Base-by-base conservation (phyloP, 2,888 invertebrate genomes). In the Ceramica pisi region DNA sequence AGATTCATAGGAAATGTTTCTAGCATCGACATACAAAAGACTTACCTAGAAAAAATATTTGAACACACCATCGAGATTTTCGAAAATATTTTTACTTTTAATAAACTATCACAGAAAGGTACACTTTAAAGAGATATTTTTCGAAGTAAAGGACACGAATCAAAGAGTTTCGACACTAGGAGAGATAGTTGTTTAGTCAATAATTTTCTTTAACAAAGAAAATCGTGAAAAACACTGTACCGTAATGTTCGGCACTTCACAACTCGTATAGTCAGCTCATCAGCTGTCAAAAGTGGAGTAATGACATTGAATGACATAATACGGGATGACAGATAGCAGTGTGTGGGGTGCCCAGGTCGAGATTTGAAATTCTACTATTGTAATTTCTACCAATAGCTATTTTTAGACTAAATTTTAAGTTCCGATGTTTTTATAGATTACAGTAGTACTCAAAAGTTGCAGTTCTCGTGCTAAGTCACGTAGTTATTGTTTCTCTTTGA, bases 191-290 rank as follows among this genome's bases (percentile, higher is more conserved):
- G 80, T 85, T 85, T 77, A 75, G 81, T 85, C 83, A 85, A 75
- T 75, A 85, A 78, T 80, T 83, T 83, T 83, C 80, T 65, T 55
- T 53, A 55, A n/a, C 2, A 71, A 55, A 65, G 83, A 80, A 83
- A 84, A 78, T 75, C 38, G 31, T 55, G 77, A 72, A 82, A 82
- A 80, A 75, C 85, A 80, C 75, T 80, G 56, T 64, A 75, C 81
- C 81, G 79, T 77, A 80, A 74, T 38, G 53, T 10, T 66, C 55
- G 16, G 44, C 55, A 71, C 62, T 77, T 21, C 50, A 70, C 62
- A 60, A 81, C 67, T 75, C 16, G 61, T 19, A 26, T 56, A 67
- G 7, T 44, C 57, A 83, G 63, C 66, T 56, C 66, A 6, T 44
- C 57, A 83, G 63, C 66, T 84, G 83, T 83, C 81, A 81, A 72